A percentile compares a stretch with the other conserved stretches of the same genome.
These are phyloP conservation scores for Rhogogaster chlorosoma DNA, from an alignment of 2,888 invertebrate genomes.

Conservation along the genomic window DNA sequence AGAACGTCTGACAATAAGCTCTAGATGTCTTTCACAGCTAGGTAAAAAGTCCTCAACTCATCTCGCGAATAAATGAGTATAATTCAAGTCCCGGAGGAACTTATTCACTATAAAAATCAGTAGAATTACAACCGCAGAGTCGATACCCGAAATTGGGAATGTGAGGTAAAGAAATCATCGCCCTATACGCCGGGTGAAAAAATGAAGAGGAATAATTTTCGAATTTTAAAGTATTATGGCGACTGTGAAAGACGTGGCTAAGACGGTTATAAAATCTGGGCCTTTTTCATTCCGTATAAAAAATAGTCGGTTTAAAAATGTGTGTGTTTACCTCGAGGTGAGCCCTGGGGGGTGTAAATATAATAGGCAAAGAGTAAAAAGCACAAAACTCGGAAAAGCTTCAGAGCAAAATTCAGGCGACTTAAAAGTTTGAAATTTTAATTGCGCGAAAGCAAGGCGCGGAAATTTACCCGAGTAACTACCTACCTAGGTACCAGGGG, in stretches of 20 bases:
- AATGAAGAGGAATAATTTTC: not conserved
- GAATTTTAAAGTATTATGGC: not conserved
- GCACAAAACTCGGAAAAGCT: not conserved
- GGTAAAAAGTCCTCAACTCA: not conserved
- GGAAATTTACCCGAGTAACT: slow-evolving; percentile 20
- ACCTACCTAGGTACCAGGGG: not conserved
- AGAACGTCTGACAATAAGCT: not conserved
- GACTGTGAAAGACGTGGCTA: not conserved
- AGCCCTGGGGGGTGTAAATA: not conserved
- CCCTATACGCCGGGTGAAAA: no score
- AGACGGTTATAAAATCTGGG: not conserved
- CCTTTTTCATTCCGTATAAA: not conserved
- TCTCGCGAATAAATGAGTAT: not conserved
- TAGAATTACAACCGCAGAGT: not conserved
- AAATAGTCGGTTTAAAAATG: not conserved
- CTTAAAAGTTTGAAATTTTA: slow-evolving; percentile 36
- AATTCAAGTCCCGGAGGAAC: not conserved
- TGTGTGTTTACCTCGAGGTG: not conserved
- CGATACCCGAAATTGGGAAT: no score
- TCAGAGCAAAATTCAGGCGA: not conserved
- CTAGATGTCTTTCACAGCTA: not conserved
- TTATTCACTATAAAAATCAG: not conserved
- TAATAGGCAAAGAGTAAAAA: not conserved
- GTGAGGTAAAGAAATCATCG: no score
- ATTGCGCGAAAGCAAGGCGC: slow-evolving; percentile 27